phyloP scores from a whole-genome alignment of 2,797 vertebrate genomes.

The Melopsittacus undulatus region DNA sequence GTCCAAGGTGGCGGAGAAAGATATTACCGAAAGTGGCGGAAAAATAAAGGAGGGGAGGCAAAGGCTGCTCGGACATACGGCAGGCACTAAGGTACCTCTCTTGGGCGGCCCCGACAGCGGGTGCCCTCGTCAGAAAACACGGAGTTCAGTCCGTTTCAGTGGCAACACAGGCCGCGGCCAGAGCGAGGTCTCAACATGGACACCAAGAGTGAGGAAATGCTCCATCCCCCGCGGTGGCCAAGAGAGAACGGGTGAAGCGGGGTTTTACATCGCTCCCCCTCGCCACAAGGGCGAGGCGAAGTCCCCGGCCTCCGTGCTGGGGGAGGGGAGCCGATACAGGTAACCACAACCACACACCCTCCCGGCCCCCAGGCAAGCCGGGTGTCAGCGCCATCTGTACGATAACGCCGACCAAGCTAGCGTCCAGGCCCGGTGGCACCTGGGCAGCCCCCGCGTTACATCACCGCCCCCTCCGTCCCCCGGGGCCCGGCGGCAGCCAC shows the following conservation, averaged over 20 bases:
- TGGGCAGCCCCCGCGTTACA: conserved; percentile 11
- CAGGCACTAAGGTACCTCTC: neutral
- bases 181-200: neutral
- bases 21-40: neutral
- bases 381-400: conserved; percentile 42
- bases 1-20: neutral
- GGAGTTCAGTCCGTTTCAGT: neutral
- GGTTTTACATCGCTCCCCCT: neutral
- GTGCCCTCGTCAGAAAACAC: neutral
- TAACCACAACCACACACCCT: neutral
- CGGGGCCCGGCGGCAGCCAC: neutral
- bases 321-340: conserved; percentile 6
- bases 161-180: neutral
- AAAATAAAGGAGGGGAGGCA: neutral
- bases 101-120: neutral
- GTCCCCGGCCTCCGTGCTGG: neutral
- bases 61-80: neutral
- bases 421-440: conserved; percentile 12
- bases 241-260: neutral
- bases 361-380: neutral
- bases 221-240: neutral
- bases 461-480: neutral
- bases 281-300: neutral
- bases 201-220: neutral
- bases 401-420: neutral